phyloP scores from a whole-genome alignment of 1,140 invertebrate genomes.

The Mylabris phalerata region DNA sequence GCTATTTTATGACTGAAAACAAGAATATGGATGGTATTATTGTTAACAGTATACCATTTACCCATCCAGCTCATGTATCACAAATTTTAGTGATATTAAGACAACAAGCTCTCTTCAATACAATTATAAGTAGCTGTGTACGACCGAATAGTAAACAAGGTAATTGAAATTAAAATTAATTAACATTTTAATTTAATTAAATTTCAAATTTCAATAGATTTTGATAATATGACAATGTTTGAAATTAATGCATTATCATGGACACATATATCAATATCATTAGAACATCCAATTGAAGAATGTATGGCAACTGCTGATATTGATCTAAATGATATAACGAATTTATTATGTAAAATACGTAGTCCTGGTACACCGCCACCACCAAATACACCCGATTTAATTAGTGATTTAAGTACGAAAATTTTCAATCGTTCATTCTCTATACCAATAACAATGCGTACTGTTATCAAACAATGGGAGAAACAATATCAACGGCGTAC shows the following conservation, averaged over 20 bases:
- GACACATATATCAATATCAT: constrained; percentile 80
- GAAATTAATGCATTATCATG: constrained; percentile 85
- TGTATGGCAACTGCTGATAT: constrained; percentile 88
- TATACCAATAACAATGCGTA: constrained; percentile 77
- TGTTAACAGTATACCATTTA: constrained; percentile 81
- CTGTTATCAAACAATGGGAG: constrained; percentile 50
- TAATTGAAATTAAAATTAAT: constrained; percentile 33
- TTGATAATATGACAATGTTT: constrained; percentile 78
- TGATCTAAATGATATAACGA: constrained; percentile 74
- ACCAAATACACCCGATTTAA: constrained; percentile 49
- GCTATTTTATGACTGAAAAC: constrained; percentile 85
- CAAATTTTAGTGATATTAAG: constrained; percentile 76
- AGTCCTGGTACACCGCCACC: constrained; percentile 39
- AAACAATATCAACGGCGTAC: constrained; percentile 37
- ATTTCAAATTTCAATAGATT: constrained; percentile 48
- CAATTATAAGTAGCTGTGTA: constrained; percentile 80
- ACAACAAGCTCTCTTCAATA: constrained; percentile 89
- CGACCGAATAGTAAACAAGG: constrained; percentile 68
- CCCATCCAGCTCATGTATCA: constrained; percentile 89
- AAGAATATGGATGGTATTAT: constrained; percentile 72
- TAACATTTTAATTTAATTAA: constrained; percentile 6
- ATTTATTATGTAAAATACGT: constrained; percentile 56
- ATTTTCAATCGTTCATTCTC: constrained; percentile 87
- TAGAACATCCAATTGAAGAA: constrained; percentile 90
- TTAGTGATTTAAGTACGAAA: constrained; percentile 72